phyloP scores from a whole-genome alignment of 2,888 invertebrate genomes.

The Plusia festucae region DNA sequence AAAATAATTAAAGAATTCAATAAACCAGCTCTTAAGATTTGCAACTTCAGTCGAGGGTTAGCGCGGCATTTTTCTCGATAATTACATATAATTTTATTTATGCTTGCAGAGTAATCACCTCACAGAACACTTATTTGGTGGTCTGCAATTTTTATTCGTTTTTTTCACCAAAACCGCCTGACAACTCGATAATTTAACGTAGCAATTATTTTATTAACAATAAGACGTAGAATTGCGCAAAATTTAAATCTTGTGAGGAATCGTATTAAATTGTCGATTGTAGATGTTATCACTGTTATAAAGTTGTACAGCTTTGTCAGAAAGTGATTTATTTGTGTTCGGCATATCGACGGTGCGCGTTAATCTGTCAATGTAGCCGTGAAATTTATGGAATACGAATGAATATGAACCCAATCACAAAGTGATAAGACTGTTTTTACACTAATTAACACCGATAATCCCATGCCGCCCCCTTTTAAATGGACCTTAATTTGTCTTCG shows the following conservation, averaged over 20 bases:
- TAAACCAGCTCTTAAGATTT: constrained; percentile 63
- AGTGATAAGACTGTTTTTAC: constrained; percentile 25
- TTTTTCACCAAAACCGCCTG: constrained; percentile 58
- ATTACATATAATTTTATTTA: constrained; percentile 76
- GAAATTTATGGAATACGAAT: constrained; percentile 14
- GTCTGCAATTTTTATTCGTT: constrained; percentile 69
- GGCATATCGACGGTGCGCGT: constrained; percentile 52
- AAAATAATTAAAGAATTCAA: constrained; percentile 73
- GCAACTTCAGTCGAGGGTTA: constrained; percentile 49
- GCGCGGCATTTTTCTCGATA: constrained; percentile 61
- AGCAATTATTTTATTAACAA: constrained; percentile 54
- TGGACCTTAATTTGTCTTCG: constrained; percentile 52
- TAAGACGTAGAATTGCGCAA: constrained; percentile 62
- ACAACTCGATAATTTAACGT: constrained; percentile 53
- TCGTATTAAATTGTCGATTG: constrained; percentile 51
- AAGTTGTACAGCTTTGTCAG: constrained; percentile 72
- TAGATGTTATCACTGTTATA: constrained; percentile 71
- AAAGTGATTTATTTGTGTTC: constrained; percentile 68
- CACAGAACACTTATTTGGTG: constrained; percentile 72
- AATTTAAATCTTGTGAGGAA: constrained; percentile 32
- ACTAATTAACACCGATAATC: neutral
- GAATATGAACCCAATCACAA: constrained; percentile 25
- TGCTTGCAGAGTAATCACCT: constrained; percentile 67
- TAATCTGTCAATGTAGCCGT: constrained; percentile 55
- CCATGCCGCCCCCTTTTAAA: constrained; percentile 50